A percentile compares a stretch with the other conserved stretches of the same genome.
phyloP scores from a whole-genome alignment of 1,140 invertebrate genomes.

The Drosophila ananassae region DNA sequence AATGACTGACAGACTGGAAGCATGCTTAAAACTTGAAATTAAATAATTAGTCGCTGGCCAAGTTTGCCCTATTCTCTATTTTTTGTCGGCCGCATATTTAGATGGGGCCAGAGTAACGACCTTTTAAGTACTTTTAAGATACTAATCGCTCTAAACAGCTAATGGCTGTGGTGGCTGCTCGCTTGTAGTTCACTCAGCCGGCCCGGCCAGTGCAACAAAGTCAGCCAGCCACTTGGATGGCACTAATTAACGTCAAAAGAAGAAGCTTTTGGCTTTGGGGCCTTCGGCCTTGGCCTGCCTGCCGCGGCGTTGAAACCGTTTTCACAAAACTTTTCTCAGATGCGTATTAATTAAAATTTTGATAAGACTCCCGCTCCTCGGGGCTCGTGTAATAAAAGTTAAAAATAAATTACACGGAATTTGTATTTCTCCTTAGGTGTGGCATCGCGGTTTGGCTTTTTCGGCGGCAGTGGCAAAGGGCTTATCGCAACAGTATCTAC shows the following conservation, averaged over 20 bases:
- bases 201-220: constrained; percentile 50
- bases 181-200: constrained; percentile 45
- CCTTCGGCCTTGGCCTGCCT: constrained; percentile 11
- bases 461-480: constrained; percentile 41
- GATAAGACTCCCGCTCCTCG: constrained; percentile 50
- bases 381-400: constrained; percentile 64
- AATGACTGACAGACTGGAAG: constrained; percentile 65
- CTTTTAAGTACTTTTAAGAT: constrained; percentile 83
- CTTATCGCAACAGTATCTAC: constrained; percentile 77
- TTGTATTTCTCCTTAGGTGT: constrained; percentile 71
- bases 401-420: constrained; percentile 78
- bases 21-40: constrained; percentile 80
- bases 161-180: constrained; percentile 58
- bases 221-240: constrained; percentile 67
- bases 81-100: constrained; percentile 29
- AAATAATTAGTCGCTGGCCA: constrained; percentile 80
- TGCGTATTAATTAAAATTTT: constrained; percentile 82
- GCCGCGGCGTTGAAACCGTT: constrained; percentile 53
- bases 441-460: constrained; percentile 38
- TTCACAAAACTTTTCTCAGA: constrained; percentile 73
- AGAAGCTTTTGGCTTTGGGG: constrained; percentile 59
- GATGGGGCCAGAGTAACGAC: constrained; percentile 70
- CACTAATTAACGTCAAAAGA: constrained; percentile 73
- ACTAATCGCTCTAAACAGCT: constrained; percentile 71
- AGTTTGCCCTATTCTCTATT: constrained; percentile 44